Evolutionary conservation across 1,140 invertebrate species (phyloP), one percentile per base, ranked within the genome.

Genomic region (Protaetia brevitarsis): DNA sequence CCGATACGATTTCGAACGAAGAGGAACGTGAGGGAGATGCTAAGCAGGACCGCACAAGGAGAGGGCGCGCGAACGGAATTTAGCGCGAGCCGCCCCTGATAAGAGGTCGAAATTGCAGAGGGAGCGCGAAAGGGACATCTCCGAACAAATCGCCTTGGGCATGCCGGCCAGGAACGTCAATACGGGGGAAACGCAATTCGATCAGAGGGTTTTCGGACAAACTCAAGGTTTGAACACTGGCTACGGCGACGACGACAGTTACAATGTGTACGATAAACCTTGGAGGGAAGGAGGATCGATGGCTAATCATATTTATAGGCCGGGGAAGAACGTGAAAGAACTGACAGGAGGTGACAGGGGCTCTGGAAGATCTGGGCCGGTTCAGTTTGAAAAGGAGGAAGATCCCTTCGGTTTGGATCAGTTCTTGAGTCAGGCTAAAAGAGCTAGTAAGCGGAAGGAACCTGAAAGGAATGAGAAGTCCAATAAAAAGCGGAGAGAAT

Each of bases 341-440:
- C 98, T 99, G 75, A 90, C 92, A 31, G 97, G 97, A 5, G 91
- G 92, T 10, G 93, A 96, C 73, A 80, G 89, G 34, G 41, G 41
- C 11, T 80, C 86, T 16, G 79, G 73, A n/a, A 84, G 96, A n/a
- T 88, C 89, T 45, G 97, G 96, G 0, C 97, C 97, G 3, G 97
- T 99, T 19, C 94, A 98, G 78, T 99, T 98, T 82, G 95, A 97
- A 74, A 91, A 88, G 79, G 93, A 96, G 74, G 92, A 94, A 72
- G 96, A 99, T 92, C 95, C 95, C 57, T 99, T 99, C 79, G 96
- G 96, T 82, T 82, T 99, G 72, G 95, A 96, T 87, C 93, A 96
- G 79, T 98, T 99, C 86, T 94, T 99, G 84, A 94, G 92, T 69
- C 92, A 96, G 80, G 96, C 95, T 59, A 98, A 99, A 78, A 87